Base-by-base conservation (phyloP, 1,140 invertebrate genomes). In the Stenopsyche tienmushanensis region DNA sequence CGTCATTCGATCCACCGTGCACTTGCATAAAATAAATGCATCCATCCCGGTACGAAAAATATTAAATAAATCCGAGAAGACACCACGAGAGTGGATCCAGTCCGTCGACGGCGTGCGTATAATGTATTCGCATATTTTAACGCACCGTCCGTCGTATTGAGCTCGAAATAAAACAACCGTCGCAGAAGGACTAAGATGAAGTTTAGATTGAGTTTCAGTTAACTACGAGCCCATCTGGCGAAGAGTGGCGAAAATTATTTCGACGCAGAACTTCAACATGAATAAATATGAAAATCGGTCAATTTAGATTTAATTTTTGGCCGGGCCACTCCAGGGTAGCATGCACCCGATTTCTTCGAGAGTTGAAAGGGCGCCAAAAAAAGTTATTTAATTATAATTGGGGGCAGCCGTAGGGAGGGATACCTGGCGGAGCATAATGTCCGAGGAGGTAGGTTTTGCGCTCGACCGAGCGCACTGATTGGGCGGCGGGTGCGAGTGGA, bases 391-490 rank as follows among this genome's bases (percentile, higher is more conserved):
- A 45, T 18, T 45, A 45, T 45, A 7, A 34, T 5, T 7, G 29
- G 29, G 29, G 29, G 5, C 29, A 34, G 5, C 29, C 29, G 5
- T n/a, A 39, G 34, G 44, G 17, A 15, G 10, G 18, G 44, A 15
- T 47, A 47, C 44, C 44, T 47, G 44, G 29, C 18, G 44, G 7
- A 13, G 44, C 18, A 5, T 41, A 41, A 60, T 42, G 44, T 60
- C 57, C 57, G 15, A 39, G 42, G 29, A 60, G 42, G 42, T 47
- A 25, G 26, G 45, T 69, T 53, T 64, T 59, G 45, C 45, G 67
- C 67, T 66, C 53, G 54, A 21, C 64, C n/a, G 59, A 62, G 59
- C 67, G 60, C 58, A 59, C 26, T 59, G 64, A 69, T 69, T 69
- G 67, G 5, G 29, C 29, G 29, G 17, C 3, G 50, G 17, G 3